These are phyloP conservation scores for Drosophila setosimentum DNA, from an alignment of 2,888 invertebrate genomes.

Conservation along the genomic window DNA sequence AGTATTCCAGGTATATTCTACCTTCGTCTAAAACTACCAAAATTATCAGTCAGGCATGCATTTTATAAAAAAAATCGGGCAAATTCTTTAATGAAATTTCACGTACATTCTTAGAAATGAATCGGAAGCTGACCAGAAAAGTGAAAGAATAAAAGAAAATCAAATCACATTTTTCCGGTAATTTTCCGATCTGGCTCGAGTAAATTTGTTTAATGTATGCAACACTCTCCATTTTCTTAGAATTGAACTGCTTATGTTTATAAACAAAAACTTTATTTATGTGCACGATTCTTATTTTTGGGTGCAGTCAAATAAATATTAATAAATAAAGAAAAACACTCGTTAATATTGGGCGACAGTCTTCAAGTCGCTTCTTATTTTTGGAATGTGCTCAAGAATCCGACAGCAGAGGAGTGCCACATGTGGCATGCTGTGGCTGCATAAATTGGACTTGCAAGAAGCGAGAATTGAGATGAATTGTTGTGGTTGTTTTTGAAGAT, in stretches of 20 bases:
- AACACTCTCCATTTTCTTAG: not conserved
- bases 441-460: conserved; percentile 39
- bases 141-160: not conserved
- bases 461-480: conserved; percentile 2
- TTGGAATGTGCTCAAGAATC: conserved; percentile 23
- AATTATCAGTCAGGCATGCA: not conserved
- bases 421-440: conserved; percentile 37
- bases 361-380: conserved; percentile 42
- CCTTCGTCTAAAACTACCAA: too few relatives aligned
- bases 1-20: too few relatives aligned
- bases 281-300: conserved; percentile 58
- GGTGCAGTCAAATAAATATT: conserved; percentile 64
- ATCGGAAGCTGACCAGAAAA: not conserved
- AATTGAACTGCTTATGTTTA: conserved; percentile 49
- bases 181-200: not conserved
- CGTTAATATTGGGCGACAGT: conserved; percentile 51
- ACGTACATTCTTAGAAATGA: not conserved
- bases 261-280: conserved; percentile 70
- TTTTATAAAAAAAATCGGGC: too few relatives aligned
- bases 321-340: conserved; percentile 52
- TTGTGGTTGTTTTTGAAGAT: conserved; percentile 1
- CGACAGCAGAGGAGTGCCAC: conserved; percentile 36
- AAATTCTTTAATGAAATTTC: not conserved
- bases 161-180: not conserved
- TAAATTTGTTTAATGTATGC: not conserved